Evolutionary conservation across 2,113 vertebrate species (phyloP).

Genomic region (Apus apus): DNA sequence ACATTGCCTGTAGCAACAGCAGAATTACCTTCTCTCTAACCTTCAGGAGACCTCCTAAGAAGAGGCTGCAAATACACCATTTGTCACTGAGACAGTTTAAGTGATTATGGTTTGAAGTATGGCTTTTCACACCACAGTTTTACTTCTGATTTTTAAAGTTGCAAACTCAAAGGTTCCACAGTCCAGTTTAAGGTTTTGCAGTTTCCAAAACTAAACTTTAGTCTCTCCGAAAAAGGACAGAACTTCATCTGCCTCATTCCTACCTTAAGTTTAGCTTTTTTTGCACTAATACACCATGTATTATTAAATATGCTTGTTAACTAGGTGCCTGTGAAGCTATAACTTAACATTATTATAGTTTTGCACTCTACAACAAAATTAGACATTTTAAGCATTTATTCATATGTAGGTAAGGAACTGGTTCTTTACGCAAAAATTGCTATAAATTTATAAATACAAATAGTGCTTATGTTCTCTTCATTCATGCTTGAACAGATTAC

Average conservation of each 20-base stretch:
- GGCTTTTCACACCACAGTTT: slow-evolving; percentile 71
- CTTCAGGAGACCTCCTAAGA: slow-evolving; percentile 12
- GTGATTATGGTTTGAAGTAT: slow-evolving; percentile 56
- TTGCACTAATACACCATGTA: background rate
- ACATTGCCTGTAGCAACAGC: slow-evolving; percentile 43
- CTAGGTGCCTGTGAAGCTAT: slow-evolving; percentile 65
- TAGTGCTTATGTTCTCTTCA: slow-evolving; percentile 76
- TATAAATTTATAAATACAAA: slow-evolving; percentile 81
- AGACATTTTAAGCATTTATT: slow-evolving; percentile 79
- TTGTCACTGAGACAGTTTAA: slow-evolving; percentile 58
- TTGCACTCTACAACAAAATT: slow-evolving; percentile 76
- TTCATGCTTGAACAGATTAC: slow-evolving; percentile 79
- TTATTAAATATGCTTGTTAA: slow-evolving; percentile 57
- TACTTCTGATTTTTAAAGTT: slow-evolving; percentile 47
- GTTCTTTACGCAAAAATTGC: slow-evolving; percentile 73
- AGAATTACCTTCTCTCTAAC: slow-evolving; percentile 26
- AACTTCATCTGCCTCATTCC: slow-evolving; percentile 6
- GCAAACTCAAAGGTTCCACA: slow-evolving; percentile 64
- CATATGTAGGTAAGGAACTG: slow-evolving; percentile 70
- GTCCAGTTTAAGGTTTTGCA: slow-evolving; percentile 61
- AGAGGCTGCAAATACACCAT: slow-evolving; percentile 27
- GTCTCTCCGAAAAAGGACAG: slow-evolving; percentile 48
- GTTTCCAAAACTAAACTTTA: slow-evolving; percentile 65
- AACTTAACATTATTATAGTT: slow-evolving; percentile 72
- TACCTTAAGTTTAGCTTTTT: slow-evolving; percentile 50